phyloP scores from a whole-genome alignment of 2,888 invertebrate genomes.

The Ganaspis brasiliensis region DNA sequence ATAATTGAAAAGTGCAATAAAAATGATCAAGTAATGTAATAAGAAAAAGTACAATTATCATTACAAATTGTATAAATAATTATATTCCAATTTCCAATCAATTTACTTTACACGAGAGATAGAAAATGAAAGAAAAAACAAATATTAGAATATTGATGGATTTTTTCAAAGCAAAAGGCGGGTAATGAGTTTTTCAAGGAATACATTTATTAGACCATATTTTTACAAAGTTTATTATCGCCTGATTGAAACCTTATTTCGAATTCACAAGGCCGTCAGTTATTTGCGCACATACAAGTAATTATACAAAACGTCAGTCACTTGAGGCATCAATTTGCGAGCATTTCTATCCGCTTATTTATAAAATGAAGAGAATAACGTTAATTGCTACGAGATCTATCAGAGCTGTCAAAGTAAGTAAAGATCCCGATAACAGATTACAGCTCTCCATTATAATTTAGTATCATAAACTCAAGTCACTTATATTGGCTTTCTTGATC shows the following conservation, averaged over 20 bases:
- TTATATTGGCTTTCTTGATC: constrained; percentile 34
- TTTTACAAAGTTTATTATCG: not conserved
- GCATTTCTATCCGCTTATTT: constrained; percentile 22
- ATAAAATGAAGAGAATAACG: not conserved
- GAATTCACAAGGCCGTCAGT: not conserved
- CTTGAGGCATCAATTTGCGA: not conserved
- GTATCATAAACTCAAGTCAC: constrained; percentile 27
- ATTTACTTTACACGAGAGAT: too few species aligned
- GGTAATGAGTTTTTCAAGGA: not conserved
- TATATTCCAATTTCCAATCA: too few species aligned
- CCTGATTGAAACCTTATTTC: constrained; percentile 23
- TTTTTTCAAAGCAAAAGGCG: not conserved
- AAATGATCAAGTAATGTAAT: too few species aligned
- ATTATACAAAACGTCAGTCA: not conserved
- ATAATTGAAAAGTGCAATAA: too few species aligned
- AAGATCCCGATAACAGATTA: constrained; percentile 27
- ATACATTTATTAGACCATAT: not conserved
- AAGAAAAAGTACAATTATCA: too few species aligned
- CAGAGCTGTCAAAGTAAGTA: constrained; percentile 34
- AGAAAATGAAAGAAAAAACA: not conserved
- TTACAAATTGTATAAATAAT: too few species aligned
- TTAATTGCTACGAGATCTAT: constrained; percentile 29
- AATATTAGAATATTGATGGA: not conserved
- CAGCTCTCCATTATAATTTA: constrained; percentile 28
- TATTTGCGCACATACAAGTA: not conserved